Conservation (phyloP, 2,113 vertebrate genomes). For the Amazona vittata region DNA sequence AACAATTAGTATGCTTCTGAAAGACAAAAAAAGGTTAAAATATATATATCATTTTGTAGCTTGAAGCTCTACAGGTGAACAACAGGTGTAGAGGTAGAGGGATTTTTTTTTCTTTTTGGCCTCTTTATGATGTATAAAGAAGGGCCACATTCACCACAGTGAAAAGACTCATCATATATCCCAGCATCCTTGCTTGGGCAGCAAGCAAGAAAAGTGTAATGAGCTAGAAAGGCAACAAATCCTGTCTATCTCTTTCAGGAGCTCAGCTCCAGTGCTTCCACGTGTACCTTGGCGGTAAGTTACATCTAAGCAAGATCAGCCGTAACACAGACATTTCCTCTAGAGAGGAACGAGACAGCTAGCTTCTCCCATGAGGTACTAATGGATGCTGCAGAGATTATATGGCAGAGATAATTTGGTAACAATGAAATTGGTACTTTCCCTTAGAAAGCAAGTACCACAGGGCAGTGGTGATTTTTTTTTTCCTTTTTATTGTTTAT, state of each 20-base stretch:
- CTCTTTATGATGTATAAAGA: conserved; percentile 66
- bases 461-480: conserved; percentile 54
- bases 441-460: conserved; percentile 33
- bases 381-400: conserved; percentile 54
- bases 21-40: conserved; percentile 64
- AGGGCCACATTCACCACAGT: conserved; percentile 69
- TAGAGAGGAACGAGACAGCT: conserved; percentile 31
- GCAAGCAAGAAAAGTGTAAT: conserved; percentile 62
- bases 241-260: conserved; percentile 52
- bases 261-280: conserved; percentile 51
- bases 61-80: conserved; percentile 62
- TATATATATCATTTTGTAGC: conserved; percentile 46
- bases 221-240: conserved; percentile 62
- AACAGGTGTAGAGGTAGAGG: conserved; percentile 64
- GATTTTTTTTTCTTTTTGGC: conserved; percentile 52
- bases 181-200: conserved; percentile 65
- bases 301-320: background rate
- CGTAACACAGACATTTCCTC: background rate
- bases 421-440: conserved; percentile 29
- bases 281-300: conserved; percentile 37
- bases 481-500: background rate
- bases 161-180: conserved; percentile 67
- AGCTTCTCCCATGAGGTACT: conserved; percentile 58
- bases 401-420: conserved; percentile 60
- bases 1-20: conserved; percentile 61